These are phyloP conservation scores for Todus mexicanus DNA, from an alignment of 2,797 vertebrate genomes.

Conservation along the genomic window DNA sequence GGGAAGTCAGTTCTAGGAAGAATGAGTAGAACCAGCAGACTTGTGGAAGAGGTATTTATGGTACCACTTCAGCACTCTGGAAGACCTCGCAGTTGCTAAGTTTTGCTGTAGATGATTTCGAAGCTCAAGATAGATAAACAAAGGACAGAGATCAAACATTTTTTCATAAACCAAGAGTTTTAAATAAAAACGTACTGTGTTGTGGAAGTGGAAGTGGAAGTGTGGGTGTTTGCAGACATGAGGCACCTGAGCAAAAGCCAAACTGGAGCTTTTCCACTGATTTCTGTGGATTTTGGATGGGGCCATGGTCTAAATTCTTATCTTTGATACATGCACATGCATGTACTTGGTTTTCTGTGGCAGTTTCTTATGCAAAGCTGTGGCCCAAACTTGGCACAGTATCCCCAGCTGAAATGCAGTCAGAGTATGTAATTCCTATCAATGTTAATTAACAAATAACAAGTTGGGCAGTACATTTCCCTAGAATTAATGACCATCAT, in stretches of 20 bases:
- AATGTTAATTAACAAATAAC: constrained; percentile 16
- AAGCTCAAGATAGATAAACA: neutral
- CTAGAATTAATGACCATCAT: neutral
- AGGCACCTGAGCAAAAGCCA: constrained; percentile 1
- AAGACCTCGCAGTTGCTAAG: neutral
- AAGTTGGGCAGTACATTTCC: neutral
- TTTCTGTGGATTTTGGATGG: neutral
- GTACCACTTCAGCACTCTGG: neutral
- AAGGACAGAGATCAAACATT: neutral
- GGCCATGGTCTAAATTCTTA: neutral
- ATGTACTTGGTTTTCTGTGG: neutral
- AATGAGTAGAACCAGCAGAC: neutral
- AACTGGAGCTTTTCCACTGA: neutral
- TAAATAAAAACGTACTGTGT: neutral
- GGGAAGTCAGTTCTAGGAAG: neutral
- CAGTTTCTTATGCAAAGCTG: neutral
- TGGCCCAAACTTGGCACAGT: neutral
- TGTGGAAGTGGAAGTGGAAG: neutral
- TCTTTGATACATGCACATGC: neutral
- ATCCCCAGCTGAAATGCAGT: neutral
- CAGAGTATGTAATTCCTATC: neutral
- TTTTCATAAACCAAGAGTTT: neutral
- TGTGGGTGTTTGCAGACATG: constrained; percentile 1
- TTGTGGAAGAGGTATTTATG: neutral
- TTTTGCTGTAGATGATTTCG: neutral